phyloP scores from a whole-genome alignment of 2,113 vertebrate genomes.

The Panurus biarmicus region DNA sequence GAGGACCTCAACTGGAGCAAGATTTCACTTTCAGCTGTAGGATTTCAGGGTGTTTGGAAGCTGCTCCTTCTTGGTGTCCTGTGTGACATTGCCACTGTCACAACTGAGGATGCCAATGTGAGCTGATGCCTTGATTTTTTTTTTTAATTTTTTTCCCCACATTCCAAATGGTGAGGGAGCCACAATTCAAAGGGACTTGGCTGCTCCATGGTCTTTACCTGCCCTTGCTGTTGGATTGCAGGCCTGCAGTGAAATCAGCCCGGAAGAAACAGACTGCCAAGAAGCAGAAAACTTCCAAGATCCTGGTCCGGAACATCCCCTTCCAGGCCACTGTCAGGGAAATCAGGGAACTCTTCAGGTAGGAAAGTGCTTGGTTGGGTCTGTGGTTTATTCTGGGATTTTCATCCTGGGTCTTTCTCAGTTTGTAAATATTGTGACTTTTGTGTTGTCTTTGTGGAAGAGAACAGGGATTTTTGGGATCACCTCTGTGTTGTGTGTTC shows the following conservation, averaged over 20 bases:
- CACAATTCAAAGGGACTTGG: accelerated
- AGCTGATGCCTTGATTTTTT: neutral
- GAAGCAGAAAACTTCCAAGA: constrained; percentile 90
- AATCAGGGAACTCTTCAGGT: constrained; percentile 95
- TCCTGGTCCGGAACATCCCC: constrained; percentile 92
- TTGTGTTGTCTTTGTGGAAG: neutral
- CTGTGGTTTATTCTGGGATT: accelerated
- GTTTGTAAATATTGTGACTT: neutral
- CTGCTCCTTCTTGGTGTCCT: neutral
- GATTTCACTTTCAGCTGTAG: neutral
- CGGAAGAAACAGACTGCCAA: constrained; percentile 80
- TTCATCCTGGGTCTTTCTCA: accelerated
- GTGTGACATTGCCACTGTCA: neutral
- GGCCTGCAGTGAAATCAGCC: constrained; percentile 56
- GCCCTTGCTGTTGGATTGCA: neutral
- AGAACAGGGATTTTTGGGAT: neutral
- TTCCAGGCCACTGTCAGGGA: constrained; percentile 89
- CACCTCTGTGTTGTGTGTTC: neutral
- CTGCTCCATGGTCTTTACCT: neutral
- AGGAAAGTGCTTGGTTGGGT: neutral
- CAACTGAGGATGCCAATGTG: accelerated
- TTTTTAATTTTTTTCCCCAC: no score
- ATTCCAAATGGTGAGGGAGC: neutral
- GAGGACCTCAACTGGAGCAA: accelerated
- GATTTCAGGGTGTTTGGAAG: neutral